Evolutionary conservation across 2,888 invertebrate species (phyloP).

Genomic region (Sminthurinus aureus): DNA sequence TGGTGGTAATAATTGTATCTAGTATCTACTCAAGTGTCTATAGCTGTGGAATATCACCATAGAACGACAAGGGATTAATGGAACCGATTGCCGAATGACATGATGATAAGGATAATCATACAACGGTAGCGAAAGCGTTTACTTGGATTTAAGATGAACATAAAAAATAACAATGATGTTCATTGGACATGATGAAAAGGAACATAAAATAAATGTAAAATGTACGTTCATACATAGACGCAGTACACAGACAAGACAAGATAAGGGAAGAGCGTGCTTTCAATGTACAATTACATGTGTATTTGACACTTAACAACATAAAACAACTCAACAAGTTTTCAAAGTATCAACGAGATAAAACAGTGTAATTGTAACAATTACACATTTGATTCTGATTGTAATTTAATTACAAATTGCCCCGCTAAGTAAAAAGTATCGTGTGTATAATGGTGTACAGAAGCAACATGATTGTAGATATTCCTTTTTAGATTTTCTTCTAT

Average conservation of each 20-base stretch:
- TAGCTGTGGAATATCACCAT: background rate
- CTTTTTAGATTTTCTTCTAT: background rate
- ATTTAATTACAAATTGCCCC: background rate
- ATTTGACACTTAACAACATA: conserved; percentile 11
- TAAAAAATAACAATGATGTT: background rate
- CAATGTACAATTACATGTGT: conserved; percentile 17
- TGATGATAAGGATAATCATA: conserved; percentile 32
- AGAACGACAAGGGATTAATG: conserved; percentile 21
- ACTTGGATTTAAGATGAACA: too few relatives aligned
- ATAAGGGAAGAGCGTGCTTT: conserved; percentile 24
- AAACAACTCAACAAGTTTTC: background rate
- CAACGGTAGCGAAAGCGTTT: too few relatives aligned
- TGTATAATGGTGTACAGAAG: background rate
- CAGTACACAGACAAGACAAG: background rate
- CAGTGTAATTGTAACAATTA: background rate
- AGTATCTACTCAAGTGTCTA: too few relatives aligned
- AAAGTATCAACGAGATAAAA: background rate
- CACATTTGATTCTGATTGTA: conserved; percentile 7
- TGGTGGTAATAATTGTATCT: too few relatives aligned
- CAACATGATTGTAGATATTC: background rate
- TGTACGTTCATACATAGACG: background rate
- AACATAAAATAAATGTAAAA: conserved; percentile 10
- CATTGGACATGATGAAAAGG: background rate
- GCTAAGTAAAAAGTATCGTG: background rate
- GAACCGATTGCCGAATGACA: conserved; percentile 24